Conservation (phyloP, 2,888 invertebrate genomes). For the Caenorhabditis sinica region DNA sequence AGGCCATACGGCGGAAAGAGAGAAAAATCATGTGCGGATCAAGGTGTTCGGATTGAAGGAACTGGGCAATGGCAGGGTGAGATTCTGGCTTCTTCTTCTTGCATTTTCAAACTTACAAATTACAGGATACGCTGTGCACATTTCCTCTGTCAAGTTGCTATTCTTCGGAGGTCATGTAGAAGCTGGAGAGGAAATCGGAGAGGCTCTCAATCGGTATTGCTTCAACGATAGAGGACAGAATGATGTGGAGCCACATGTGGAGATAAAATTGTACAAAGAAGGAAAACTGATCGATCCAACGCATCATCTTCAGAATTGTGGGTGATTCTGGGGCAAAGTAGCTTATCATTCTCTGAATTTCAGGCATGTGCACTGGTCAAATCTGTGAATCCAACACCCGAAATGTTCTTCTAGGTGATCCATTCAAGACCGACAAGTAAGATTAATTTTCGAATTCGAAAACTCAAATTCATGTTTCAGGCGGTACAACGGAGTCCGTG, state of each 20-base stretch:
- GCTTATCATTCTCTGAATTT: not conserved
- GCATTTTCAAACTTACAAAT: not conserved
- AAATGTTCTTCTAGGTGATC: constrained; percentile 78
- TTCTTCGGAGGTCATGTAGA: constrained; percentile 80
- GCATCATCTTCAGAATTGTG: constrained; percentile 82
- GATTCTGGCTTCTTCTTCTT: not conserved
- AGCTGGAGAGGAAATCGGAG: constrained; percentile 76
- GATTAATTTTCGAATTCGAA: constrained; percentile 2
- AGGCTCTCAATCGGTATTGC: constrained; percentile 68
- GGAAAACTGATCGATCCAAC: constrained; percentile 82
- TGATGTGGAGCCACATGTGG: constrained; percentile 67
- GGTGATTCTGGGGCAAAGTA: constrained; percentile 13
- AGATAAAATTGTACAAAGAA: constrained; percentile 72
- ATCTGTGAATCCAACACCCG: constrained; percentile 82
- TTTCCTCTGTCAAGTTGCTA: constrained; percentile 79
- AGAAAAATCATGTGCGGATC: constrained; percentile 80
- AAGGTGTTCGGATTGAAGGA: constrained; percentile 82
- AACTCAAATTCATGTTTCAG: constrained; percentile 68
- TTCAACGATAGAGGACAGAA: constrained; percentile 63
- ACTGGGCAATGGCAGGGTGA: constrained; percentile 82
- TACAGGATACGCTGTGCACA: constrained; percentile 80
- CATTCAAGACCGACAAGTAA: constrained; percentile 81
- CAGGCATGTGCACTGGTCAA: constrained; percentile 84
- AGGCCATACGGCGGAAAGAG: constrained; percentile 72
- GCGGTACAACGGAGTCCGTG: constrained; percentile 81